Conservation (phyloP, 2,797 vertebrate species). For the Gymnothorax javanicus region DNA sequence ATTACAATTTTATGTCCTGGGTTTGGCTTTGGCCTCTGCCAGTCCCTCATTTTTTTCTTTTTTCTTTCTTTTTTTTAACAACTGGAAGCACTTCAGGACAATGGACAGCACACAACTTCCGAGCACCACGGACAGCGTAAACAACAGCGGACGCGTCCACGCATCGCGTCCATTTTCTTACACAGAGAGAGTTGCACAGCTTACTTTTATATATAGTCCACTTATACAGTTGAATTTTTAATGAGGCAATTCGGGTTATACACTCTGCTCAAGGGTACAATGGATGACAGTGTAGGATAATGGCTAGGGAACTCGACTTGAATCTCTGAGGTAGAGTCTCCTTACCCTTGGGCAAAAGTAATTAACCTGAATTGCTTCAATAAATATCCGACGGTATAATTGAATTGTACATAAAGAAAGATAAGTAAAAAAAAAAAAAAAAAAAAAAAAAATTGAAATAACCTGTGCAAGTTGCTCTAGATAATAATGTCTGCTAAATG, state of each 20-base stretch:
- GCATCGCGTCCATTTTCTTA: neutral
- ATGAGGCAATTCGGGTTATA: conserved; percentile 2
- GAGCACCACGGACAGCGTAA: neutral
- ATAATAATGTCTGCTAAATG: neutral
- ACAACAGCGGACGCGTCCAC: neutral
- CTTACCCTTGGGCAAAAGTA: neutral
- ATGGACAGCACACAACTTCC: neutral
- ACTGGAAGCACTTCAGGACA: neutral
- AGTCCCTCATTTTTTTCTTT: neutral
- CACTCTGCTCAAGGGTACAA: neutral
- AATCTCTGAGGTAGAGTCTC: neutral
- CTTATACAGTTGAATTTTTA: conserved; percentile 3
- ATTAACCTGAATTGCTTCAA: conserved; percentile 8
- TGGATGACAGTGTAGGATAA: neutral
- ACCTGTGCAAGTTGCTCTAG: neutral
- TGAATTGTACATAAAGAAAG: neutral
- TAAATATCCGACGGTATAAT: conserved; percentile 3
- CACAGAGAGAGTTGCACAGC: neutral
- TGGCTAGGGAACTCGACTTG: neutral
- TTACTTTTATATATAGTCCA: neutral
- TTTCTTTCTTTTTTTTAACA: neutral
- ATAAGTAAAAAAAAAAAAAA: too few species aligned
- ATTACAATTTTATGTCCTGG: neutral
- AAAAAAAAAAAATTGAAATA: neutral
- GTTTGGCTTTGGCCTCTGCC: neutral